phyloP scores from a whole-genome alignment of 2,888 invertebrate species.

The Scrobipalpa atriplicella region DNA sequence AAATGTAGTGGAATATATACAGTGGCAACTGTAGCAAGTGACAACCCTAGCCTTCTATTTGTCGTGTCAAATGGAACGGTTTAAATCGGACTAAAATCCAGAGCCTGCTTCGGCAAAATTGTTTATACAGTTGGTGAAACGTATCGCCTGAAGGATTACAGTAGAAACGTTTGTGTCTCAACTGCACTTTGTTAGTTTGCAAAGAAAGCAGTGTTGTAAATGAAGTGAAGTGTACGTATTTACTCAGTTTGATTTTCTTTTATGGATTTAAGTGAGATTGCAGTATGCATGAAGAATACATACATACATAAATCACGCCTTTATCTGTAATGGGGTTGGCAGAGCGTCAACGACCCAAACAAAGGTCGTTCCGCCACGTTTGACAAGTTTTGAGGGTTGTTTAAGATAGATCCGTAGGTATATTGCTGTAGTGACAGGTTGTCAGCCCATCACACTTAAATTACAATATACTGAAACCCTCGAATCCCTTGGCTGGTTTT shows the following conservation, averaged over 20 bases:
- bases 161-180: neutral
- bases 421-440: too few species aligned
- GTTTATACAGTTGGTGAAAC: constrained; percentile 30
- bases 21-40: constrained; percentile 18
- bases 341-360: too few species aligned
- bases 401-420: too few species aligned
- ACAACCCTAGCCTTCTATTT: constrained; percentile 45
- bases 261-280: neutral
- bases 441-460: too few species aligned
- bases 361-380: too few species aligned
- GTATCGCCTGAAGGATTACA: neutral
- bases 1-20: too few species aligned
- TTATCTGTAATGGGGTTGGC: too few species aligned
- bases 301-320: too few species aligned
- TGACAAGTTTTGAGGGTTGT: too few species aligned
- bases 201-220: neutral
- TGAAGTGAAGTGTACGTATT: neutral
- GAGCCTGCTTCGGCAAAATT: constrained; percentile 29
- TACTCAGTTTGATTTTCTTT: neutral
- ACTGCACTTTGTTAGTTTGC: neutral
- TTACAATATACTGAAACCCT: too few species aligned
- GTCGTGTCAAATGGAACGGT: constrained; percentile 48
- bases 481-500: too few species aligned
- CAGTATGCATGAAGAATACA: too few species aligned
- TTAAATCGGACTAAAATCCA: constrained; percentile 34